Conservation (phyloP, 1,140 invertebrate species). For the Listronotus oregonensis region DNA sequence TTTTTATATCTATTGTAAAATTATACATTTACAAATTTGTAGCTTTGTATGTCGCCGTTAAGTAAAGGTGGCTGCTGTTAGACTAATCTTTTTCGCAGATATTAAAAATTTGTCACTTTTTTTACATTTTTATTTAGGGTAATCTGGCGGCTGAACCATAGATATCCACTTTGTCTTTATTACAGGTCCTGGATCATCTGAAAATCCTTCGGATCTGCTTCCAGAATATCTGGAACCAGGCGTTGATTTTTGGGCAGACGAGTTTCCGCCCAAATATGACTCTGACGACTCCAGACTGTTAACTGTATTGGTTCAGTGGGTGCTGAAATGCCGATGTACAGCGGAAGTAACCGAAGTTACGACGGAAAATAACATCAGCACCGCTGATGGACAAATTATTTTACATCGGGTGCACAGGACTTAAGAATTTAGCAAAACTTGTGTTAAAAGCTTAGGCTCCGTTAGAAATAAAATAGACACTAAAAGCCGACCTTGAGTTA, state of each 20-base stretch:
- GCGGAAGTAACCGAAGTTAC: constrained; percentile 27
- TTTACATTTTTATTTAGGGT: no score
- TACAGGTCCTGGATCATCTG: constrained; percentile 36
- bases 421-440: constrained; percentile 12
- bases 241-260: constrained; percentile 50
- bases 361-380: constrained; percentile 18
- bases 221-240: constrained; percentile 51
- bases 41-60: no score
- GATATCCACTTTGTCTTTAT: neutral
- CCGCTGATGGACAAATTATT: constrained; percentile 36
- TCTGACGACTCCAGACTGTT: constrained; percentile 40
- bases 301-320: constrained; percentile 51
- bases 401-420: constrained; percentile 53
- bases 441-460: no score
- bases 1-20: no score
- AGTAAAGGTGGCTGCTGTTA: no score
- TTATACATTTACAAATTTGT: no score
- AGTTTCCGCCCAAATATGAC: constrained; percentile 37
- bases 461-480: no score
- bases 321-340: constrained; percentile 51
- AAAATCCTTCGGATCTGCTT: constrained; percentile 42
- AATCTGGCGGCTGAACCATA: no score
- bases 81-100: no score
- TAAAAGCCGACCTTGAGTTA: no score
- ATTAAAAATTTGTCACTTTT: no score